phyloP scores from a whole-genome alignment of 2,797 vertebrate genomes.

The Prionace glauca region DNA sequence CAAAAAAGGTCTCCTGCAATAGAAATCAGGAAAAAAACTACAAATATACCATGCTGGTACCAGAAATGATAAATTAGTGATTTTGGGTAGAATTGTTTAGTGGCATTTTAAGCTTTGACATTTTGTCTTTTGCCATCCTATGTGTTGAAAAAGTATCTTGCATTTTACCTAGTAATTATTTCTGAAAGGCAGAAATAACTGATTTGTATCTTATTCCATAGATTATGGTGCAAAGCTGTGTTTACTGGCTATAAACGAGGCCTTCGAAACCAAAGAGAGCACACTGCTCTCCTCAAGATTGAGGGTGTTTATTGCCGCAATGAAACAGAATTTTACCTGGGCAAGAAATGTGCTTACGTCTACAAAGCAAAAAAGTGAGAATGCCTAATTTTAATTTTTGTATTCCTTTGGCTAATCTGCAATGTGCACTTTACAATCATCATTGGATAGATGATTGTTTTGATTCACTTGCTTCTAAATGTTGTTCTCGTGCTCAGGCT shows the following conservation, averaged over 20 bases:
- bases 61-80: neutral
- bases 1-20: neutral
- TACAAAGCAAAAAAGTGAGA: slow-evolving; percentile 98
- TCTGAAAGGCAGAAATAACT: neutral
- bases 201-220: slow-evolving; percentile 45
- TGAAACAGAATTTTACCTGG: slow-evolving; percentile 91
- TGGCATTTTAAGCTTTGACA: neutral
- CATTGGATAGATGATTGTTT: neutral
- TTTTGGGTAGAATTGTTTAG: neutral
- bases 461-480: neutral
- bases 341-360: slow-evolving; percentile 93
- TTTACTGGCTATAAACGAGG: slow-evolving; percentile 95
- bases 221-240: slow-evolving; percentile 92
- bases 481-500: neutral
- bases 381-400: neutral
- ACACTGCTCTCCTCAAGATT: slow-evolving; percentile 88
- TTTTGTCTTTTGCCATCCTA: neutral
- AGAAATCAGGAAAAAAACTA: neutral
- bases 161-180: neutral
- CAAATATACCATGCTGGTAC: no score
- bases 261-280: slow-evolving; percentile 90
- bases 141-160: neutral
- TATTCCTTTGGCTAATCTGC: neutral
- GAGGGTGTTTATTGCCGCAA: slow-evolving; percentile 86
- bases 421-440: neutral